phyloP scores from a whole-genome alignment of 2,888 invertebrate genomes.

The Trissolcus brochymenae region DNA sequence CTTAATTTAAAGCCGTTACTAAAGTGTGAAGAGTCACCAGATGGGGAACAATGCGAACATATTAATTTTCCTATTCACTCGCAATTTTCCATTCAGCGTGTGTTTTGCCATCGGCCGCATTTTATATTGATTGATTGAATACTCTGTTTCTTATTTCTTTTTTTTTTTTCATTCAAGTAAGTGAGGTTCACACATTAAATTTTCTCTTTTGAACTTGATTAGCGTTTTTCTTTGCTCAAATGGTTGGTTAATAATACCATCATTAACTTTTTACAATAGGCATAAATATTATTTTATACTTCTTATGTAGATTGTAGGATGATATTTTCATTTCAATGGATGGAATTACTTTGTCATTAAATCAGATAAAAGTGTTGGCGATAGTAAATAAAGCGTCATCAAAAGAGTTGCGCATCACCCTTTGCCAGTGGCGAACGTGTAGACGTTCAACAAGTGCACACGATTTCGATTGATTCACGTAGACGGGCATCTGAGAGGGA shows the following conservation, averaged over 20 bases:
- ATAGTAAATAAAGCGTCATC: slow-evolving; percentile 19
- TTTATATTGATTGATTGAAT: slow-evolving; percentile 6
- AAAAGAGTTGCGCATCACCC: slow-evolving; percentile 23
- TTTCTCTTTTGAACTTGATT: no score
- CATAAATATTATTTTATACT: no score
- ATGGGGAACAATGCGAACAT: slow-evolving; percentile 23
- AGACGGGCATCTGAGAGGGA: slow-evolving; percentile 19
- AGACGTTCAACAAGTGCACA: slow-evolving; percentile 46
- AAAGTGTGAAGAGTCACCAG: slow-evolving; percentile 27
- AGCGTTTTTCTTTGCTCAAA: no score
- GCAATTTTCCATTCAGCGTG: background rate
- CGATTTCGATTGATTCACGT: slow-evolving; percentile 35
- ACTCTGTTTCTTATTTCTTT: background rate
- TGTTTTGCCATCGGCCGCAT: background rate
- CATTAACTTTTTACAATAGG: no score
- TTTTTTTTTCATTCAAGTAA: background rate
- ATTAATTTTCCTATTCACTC: background rate
- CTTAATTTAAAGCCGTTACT: background rate
- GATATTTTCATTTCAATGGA: slow-evolving; percentile 36
- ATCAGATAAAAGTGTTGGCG: slow-evolving; percentile 29
- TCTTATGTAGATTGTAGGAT: no score
- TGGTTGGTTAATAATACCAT: no score
- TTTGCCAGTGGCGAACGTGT: slow-evolving; percentile 35
- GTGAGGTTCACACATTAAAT: background rate
- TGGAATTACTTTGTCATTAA: slow-evolving; percentile 44